A percentile compares a stretch with the other conserved stretches of the same genome.
phyloP scores from a whole-genome alignment of 2,888 invertebrate species.

The Eupeodes luniger region DNA sequence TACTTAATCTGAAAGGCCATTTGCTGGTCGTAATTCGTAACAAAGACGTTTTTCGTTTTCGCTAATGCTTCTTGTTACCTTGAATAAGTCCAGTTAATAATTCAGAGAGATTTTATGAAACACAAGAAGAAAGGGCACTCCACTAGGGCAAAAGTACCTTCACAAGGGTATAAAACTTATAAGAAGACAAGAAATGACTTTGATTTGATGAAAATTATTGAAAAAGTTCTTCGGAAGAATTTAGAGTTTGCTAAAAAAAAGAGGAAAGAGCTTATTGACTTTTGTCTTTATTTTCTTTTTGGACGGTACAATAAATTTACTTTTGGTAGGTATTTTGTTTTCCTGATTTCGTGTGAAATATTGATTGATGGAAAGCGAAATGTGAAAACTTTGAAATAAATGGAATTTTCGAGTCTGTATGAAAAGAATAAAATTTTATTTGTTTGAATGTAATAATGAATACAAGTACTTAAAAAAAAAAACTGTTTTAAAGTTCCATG shows the following conservation, averaged over 20 bases:
- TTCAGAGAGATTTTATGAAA: conserved; percentile 32
- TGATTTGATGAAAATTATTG: conserved; percentile 15
- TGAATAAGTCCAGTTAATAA: conserved; percentile 53
- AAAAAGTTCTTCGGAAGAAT: not conserved
- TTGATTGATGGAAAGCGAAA: not conserved
- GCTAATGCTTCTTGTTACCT: conserved; percentile 35
- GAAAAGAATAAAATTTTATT: no score
- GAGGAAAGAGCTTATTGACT: not conserved
- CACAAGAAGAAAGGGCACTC: no score
- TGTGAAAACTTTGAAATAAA: not conserved
- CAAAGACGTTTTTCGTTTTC: conserved; percentile 41
- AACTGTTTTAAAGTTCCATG: no score
- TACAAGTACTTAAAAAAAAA: no score
- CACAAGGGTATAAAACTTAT: conserved; percentile 19
- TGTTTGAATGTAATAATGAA: no score
- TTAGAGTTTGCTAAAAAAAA: not conserved
- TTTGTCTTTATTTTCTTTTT: not conserved
- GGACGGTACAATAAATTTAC: not conserved
- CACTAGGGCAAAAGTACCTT: conserved; percentile 1
- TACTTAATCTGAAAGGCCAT: conserved; percentile 31
- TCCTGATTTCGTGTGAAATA: not conserved
- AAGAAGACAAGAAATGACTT: conserved; percentile 12
- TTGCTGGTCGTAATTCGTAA: conserved; percentile 24
- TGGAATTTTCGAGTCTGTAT: no score
- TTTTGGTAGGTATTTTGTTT: not conserved